These are phyloP conservation scores for Rafetus swinhoei DNA, from an alignment of 2,113 vertebrate genomes.

Conservation along the genomic window DNA sequence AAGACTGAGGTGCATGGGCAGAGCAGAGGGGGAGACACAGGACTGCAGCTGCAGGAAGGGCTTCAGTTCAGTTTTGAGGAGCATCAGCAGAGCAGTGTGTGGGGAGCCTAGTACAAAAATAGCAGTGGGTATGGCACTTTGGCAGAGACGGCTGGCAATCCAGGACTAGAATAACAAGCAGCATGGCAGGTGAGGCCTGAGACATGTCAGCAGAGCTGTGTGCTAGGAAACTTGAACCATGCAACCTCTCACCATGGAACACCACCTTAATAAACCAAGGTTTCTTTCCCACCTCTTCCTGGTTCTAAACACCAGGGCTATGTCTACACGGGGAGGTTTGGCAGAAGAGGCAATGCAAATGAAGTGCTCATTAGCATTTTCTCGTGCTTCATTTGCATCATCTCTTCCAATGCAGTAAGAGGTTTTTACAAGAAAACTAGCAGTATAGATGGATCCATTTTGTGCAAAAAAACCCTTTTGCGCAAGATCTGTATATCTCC, in stretches of 20 bases:
- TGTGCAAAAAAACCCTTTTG: too few relatives aligned
- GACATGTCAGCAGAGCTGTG: neutral
- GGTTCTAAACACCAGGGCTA: neutral
- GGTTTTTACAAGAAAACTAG: too few relatives aligned
- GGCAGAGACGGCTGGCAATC: neutral
- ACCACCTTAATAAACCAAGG: neutral
- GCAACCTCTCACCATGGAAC: neutral
- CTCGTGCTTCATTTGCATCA: too few relatives aligned
- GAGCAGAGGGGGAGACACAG: neutral
- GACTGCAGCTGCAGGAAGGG: neutral
- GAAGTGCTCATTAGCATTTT: too few relatives aligned
- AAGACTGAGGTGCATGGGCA: fast-evolving
- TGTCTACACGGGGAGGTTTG: too few relatives aligned
- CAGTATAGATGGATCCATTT: too few relatives aligned
- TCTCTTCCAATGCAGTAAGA: too few relatives aligned
- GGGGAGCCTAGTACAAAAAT: neutral
- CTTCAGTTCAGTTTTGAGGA: neutral
- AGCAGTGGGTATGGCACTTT: neutral
- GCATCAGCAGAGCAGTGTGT: neutral
- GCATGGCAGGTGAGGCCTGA: neutral
- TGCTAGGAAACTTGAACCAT: neutral
- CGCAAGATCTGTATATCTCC: too few relatives aligned
- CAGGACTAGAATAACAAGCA: neutral
- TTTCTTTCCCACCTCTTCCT: neutral
- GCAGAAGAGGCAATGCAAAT: too few relatives aligned